Evolutionary conservation across 1,140 invertebrate species (phyloP), one percentile per base, ranked within the genome.

Genomic region (Bombus pascuorum): DNA sequence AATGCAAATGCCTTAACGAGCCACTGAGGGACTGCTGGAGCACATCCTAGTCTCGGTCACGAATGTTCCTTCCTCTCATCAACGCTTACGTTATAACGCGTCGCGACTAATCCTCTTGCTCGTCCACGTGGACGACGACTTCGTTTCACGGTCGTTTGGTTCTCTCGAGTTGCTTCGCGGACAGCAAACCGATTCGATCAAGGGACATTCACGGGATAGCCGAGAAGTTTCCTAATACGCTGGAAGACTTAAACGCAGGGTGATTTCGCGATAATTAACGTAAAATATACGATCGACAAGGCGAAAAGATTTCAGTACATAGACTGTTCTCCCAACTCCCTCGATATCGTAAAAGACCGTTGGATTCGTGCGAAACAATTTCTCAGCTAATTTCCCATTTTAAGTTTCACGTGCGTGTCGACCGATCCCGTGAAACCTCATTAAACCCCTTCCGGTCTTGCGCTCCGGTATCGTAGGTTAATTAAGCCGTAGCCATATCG

Each of bases 1-100:
- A 95, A 95, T 95, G 94, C 95, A 95, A 95, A 95, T 95, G 93
- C 93, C 92, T 95, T 95, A 95, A 95, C 94, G 95, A 95, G 94
- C 94, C 94, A 93, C 95, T 95, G 93, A 95, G 94, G 94, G 90
- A 95, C 93, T 94, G 88, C 93, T 90, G 85, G 86, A 91, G 91
- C 92, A 92, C 90, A 91, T 94, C 89, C 89, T 90, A 93, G 89
- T 86, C 89, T 90, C 91, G 91, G 92, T 95, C 94, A 94, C 93
- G 91, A 93, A 92, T 94, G 87, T 94, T 92, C 91, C 87, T 86
- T 90, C 83, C 90, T 93, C 92, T 94, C 93, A 94, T 94, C 93
- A 93, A 91, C 92, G 90, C 90, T 86, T 72, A 77, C 90, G 86
- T 93, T 90, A 91, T 87, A 91, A 90, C 42, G 78, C 81, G 73